Base-by-base conservation (phyloP, 1,140 invertebrate species). In the Odontomachus brunneus region DNA sequence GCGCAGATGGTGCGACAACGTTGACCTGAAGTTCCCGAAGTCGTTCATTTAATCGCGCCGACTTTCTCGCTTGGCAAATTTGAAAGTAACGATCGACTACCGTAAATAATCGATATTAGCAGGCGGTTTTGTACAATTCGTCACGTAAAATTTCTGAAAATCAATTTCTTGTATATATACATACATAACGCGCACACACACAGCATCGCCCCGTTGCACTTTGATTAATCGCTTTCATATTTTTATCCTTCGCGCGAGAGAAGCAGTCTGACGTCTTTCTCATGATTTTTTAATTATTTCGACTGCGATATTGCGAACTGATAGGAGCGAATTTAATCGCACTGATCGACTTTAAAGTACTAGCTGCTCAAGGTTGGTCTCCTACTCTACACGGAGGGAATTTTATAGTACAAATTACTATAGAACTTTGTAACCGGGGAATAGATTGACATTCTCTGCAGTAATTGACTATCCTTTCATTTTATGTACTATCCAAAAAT, bases 1-100 rank as follows among this genome's bases (percentile, higher is more conserved):
- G 44, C 73, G 65, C 44, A 75, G 73, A 29, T 65, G 26, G 14
- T 65, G 26, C 59, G 3, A 53, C 44, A 17, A 72, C 51, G 5
- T 48, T 29, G 12, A n/a, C 3, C 38, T 22, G 15, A 49, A 74
- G 44, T 75, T 75, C 26, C 19, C 1, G 7, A 48, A 74, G 14
- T 3, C 1, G 26, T 0, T 65, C 14, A 15, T 44, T 49, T 48
- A 22, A 66, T 67, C 24, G 14, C 29, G 12, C 7, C n/a, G 33
- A 72, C 17, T 59, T 15, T 26, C 57, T 44, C 19, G 9, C 60
- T 1, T 14, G 19, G 59, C 44, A 48, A 44, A 62, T 73, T n/a
- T 11, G 29, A 33, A 33, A 33, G 29, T 5, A 5, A 33, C 29
- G 29, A 33, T 33, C 29, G 29, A 33, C 5, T 33, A 33, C 2